Evolutionary conservation across 92 coral and sea anemone species (phyloP).

Genomic region (Phenganax subtilis): DNA sequence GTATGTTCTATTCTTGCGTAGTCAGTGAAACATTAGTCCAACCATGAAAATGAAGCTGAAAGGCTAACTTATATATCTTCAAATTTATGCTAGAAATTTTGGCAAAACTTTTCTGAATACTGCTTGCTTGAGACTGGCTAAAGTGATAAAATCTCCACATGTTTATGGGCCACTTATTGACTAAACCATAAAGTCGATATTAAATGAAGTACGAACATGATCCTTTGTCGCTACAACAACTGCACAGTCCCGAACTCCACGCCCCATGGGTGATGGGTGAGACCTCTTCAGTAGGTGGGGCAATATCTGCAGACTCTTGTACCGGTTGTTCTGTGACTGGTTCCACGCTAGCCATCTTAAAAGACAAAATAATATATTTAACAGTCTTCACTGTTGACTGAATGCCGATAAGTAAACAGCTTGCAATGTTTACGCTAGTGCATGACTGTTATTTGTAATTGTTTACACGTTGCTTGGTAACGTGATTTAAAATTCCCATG

Average conservation of each 20-base stretch:
- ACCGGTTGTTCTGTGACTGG: conserved; percentile 32
- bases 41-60: no score
- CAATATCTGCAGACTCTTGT: conserved; percentile 5
- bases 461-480: conserved; percentile 27
- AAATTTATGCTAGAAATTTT: no score
- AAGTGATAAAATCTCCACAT: no score
- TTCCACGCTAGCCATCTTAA: conserved; percentile 16
- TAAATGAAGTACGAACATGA: conserved; percentile 10
- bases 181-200: neutral
- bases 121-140: no score
- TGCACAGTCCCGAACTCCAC: conserved; percentile 32
- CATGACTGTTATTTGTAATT: conserved; percentile 11
- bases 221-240: conserved; percentile 15
- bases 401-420: neutral
- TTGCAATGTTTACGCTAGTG: neutral
- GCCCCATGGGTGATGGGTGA: neutral
- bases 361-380: neutral
- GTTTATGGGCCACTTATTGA: no score
- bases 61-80: no score
- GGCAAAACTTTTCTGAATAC: no score
- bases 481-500: neutral
- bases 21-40: no score
- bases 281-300: conserved; percentile 10
- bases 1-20: neutral
- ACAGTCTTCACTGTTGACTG: neutral